phyloP scores from a whole-genome alignment of 1,140 invertebrate genomes.

The Ceratosolen solmsi region DNA sequence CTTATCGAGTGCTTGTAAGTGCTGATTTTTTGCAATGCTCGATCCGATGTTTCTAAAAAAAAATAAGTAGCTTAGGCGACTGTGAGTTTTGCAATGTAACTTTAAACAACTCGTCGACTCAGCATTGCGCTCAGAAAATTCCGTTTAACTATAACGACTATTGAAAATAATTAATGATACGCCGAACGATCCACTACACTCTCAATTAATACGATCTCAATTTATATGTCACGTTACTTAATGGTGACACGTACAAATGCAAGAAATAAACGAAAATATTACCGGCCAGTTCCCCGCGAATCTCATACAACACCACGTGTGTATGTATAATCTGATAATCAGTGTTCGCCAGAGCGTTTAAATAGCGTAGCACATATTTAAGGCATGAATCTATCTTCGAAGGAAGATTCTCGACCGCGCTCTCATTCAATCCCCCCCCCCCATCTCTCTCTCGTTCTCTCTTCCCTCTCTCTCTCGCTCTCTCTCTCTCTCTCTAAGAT shows the following conservation, averaged over 20 bases:
- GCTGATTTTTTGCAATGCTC: too few relatives aligned
- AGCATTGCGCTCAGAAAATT: not conserved
- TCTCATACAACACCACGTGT: too few relatives aligned
- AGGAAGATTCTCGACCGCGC: not conserved
- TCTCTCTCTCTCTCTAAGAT: not conserved
- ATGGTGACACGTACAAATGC: too few relatives aligned
- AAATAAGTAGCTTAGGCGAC: too few relatives aligned
- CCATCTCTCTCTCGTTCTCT: slow-evolving; percentile 57
- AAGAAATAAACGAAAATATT: too few relatives aligned
- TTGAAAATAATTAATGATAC: not conserved
- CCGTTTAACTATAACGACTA: not conserved
- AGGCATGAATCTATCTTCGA: too few relatives aligned
- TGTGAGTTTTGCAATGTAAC: not conserved
- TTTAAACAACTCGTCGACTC: not conserved
- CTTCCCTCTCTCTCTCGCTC: slow-evolving; percentile 55
- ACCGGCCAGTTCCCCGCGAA: too few relatives aligned
- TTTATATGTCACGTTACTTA: too few relatives aligned
- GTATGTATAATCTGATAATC: too few relatives aligned
- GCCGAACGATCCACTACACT: not conserved
- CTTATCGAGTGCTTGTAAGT: too few relatives aligned
- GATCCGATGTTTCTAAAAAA: too few relatives aligned
- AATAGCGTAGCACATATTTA: not conserved
- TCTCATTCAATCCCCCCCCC: not conserved
- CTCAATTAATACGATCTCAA: not conserved
- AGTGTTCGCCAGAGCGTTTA: not conserved